Conservation (phyloP, 2,888 invertebrate genomes). For the Helicoverpa assulta region DNA sequence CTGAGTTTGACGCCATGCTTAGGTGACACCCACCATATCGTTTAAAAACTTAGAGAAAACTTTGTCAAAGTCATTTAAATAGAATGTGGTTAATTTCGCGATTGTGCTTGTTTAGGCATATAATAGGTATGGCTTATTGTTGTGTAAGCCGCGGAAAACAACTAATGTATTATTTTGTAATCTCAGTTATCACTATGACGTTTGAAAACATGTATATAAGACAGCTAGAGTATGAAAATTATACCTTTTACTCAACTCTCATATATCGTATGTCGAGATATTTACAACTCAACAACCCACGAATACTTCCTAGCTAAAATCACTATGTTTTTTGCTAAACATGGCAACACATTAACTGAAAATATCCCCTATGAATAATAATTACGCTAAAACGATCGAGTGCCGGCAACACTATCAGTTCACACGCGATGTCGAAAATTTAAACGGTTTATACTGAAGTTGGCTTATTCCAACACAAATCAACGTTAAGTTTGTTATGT, state of each 20-base stretch:
- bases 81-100: neutral
- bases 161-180: too few relatives aligned
- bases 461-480: conserved; percentile 42
- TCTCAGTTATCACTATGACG: too few relatives aligned
- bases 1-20: too few relatives aligned
- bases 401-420: conserved; percentile 33
- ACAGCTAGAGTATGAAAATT: neutral
- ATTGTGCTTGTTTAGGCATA: neutral
- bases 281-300: neutral
- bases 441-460: conserved; percentile 37
- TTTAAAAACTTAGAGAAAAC: neutral
- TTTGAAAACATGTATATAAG: neutral
- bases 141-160: too few relatives aligned
- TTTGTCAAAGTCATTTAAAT: conserved; percentile 8
- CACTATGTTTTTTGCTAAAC: conserved; percentile 2
- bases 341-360: conserved; percentile 13
- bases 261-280: neutral
- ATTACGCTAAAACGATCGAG: conserved; percentile 39
- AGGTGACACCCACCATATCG: too few relatives aligned
- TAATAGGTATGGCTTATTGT: too few relatives aligned
- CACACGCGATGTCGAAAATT: conserved; percentile 56
- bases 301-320: conserved; percentile 5
- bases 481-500: conserved; percentile 25
- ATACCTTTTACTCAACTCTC: neutral
- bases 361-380: conserved; percentile 30